A percentile compares a stretch with the other conserved stretches of the same genome.
Conservation (phyloP, 2,797 vertebrate genomes). For the Myotis daubentonii region DNA sequence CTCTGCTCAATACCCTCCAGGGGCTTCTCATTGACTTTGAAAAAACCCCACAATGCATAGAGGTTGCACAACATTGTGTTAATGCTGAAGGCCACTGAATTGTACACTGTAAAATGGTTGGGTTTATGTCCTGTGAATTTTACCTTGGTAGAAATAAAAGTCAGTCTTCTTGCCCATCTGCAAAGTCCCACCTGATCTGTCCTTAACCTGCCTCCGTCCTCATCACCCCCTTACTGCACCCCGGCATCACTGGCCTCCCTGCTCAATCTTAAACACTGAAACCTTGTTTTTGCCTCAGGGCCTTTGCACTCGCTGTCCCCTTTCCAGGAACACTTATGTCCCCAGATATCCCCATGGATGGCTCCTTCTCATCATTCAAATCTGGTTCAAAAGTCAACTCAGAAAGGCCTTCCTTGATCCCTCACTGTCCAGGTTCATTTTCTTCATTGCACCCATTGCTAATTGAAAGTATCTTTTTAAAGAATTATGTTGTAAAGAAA, state of each 20-base stretch:
- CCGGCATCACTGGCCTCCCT: neutral
- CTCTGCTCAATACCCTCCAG: too few relatives aligned
- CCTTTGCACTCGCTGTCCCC: neutral
- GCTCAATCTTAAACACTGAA: neutral
- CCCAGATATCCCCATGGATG: neutral
- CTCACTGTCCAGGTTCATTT: neutral
- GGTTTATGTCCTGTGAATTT: neutral
- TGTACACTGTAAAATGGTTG: neutral
- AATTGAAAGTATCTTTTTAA: neutral
- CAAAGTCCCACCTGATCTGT: neutral
- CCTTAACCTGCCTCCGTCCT: neutral
- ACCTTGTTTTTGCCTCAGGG: neutral
- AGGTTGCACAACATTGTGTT: neutral
- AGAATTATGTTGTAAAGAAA: neutral
- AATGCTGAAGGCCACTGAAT: neutral
- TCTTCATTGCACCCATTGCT: neutral
- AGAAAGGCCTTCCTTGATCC: neutral
- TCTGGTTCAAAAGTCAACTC: neutral
- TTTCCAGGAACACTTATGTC: neutral
- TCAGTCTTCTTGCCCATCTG: neutral
- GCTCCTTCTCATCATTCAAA: neutral
- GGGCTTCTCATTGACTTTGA: neutral
- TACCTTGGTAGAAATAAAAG: neutral
- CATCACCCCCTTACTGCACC: rapidly evolving
- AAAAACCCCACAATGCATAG: neutral